A percentile compares a stretch with the other conserved stretches of the same genome.
phyloP scores from a whole-genome alignment of 2,797 vertebrate species.

The Melanotaenia nigrans region DNA sequence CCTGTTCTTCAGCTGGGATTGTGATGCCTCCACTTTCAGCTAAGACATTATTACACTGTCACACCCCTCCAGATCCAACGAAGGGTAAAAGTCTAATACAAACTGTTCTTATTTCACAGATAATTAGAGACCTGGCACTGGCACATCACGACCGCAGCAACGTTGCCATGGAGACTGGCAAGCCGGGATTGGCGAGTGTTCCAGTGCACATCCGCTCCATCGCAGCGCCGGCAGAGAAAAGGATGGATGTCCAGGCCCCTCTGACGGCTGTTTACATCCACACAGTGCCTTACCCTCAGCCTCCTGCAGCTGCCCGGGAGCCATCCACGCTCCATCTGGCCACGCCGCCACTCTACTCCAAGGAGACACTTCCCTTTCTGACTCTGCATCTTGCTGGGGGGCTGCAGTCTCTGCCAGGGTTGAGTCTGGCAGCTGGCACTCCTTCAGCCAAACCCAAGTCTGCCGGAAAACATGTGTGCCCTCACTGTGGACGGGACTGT shows the following conservation, averaged over 20 bases:
- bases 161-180: conserved; percentile 88
- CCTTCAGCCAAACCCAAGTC: conserved; percentile 83
- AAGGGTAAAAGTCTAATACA: conserved; percentile 68
- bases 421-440: conserved; percentile 60
- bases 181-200: conserved; percentile 78
- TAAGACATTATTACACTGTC: conserved; percentile 5
- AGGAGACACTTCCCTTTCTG: conserved; percentile 83
- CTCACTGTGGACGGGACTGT: conserved; percentile 93
- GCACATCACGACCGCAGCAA: conserved; percentile 79
- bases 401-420: conserved; percentile 80
- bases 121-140: conserved; percentile 79
- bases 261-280: conserved; percentile 88
- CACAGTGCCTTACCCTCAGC: conserved; percentile 79
- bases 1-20: conserved; percentile 13
- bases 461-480: conserved; percentile 89
- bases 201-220: conserved; percentile 71
- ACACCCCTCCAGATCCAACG: conserved; percentile 41
- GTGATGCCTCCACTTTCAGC: conserved; percentile 6
- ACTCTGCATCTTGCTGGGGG: conserved; percentile 88
- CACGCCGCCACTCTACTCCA: conserved; percentile 78
- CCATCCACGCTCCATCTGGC: conserved; percentile 65
- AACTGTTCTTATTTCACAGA: conserved; percentile 82
- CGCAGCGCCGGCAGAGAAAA: conserved; percentile 74
- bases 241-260: conserved; percentile 79
- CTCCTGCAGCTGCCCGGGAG: conserved; percentile 71